A percentile compares a stretch with the other conserved stretches of the same genome.
Evolutionary conservation across 2,113 vertebrate genomes (phyloP).

Genomic region (Phalacrocorax brasilianus): DNA sequence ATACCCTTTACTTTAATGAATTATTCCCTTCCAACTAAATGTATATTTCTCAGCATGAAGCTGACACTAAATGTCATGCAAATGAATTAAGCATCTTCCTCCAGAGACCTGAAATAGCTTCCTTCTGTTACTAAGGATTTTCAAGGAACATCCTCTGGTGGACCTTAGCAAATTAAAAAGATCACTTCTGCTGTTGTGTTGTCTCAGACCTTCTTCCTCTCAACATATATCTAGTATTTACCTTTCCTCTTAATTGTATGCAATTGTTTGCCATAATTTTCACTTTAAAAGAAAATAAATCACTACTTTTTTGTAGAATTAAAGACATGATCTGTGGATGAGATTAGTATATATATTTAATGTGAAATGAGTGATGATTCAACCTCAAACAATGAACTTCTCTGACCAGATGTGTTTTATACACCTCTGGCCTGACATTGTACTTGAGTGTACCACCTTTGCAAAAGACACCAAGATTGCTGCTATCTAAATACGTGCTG

Average conservation of each 20-base stretch:
- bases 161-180: slow-evolving; percentile 26
- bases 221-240: neutral
- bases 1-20: neutral
- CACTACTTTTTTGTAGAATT: neutral
- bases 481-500: neutral
- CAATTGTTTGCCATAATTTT: neutral
- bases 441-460: neutral
- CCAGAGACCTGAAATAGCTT: neutral
- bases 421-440: neutral
- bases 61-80: slow-evolving; percentile 23
- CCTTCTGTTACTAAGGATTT: neutral
- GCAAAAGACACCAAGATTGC: neutral
- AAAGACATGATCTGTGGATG: neutral
- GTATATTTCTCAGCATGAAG: neutral
- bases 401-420: neutral
- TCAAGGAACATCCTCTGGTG: neutral
- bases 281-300: neutral
- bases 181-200: neutral
- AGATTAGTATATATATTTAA: neutral
- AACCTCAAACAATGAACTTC: neutral
- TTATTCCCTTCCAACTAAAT: neutral
- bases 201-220: neutral
- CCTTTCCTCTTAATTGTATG: neutral
- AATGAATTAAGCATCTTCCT: slow-evolving; percentile 40
- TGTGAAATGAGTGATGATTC: neutral